Base-by-base conservation (phyloP, 2,113 vertebrate species). In the Prinia subflava region DNA sequence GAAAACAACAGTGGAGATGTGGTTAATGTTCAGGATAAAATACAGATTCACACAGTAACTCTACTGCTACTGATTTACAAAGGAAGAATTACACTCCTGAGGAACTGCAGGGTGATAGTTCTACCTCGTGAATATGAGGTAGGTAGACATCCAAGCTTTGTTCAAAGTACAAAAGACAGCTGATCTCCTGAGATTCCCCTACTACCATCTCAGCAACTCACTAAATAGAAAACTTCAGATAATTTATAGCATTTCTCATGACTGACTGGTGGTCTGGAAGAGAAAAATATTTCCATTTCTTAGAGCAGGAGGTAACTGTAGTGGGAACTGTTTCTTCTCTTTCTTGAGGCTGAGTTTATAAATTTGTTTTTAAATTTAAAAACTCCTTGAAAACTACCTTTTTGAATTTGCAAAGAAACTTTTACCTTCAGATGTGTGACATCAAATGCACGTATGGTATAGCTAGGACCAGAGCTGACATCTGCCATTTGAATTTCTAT, bases 351-450 rank as follows among this genome's bases (percentile, higher is more conserved):
- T 92, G 57, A 49, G 27, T 59, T 84, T 91, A 39, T 76, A 83
- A 31, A 42, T 33, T 56, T 77, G 9, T 5, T 60, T 83, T 42
- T 55, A 83, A 42, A 56, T 44, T 83, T 37, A 14, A 63, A 37
- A 70, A 15, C 5, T 77, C 27, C 42, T 56, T 28, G 65, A 49
- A 90, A 91, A 70, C 24, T 42, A 37, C 6, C 7, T 77, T 84
- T 76, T 27, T 13, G 10, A 39, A 74, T 62, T 49, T 17, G 4
- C 24, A 67, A 83, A 74, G 9, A 33, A 93, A 49, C 19, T 57
- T 76, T 92, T 98, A 99, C 99, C 99, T 99, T 99, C 44, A 97
- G 87, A 49, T 99, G 98, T 70, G 97, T 98, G 95, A 99, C 85
- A 83, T 98, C 96, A 96, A 99, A 98, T 25, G 77, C 93, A 41